Percentiles rank a stretch among this genome's conserved stretches.
Conservation (phyloP, 2,888 invertebrate species). For the Leucoma salicis region DNA sequence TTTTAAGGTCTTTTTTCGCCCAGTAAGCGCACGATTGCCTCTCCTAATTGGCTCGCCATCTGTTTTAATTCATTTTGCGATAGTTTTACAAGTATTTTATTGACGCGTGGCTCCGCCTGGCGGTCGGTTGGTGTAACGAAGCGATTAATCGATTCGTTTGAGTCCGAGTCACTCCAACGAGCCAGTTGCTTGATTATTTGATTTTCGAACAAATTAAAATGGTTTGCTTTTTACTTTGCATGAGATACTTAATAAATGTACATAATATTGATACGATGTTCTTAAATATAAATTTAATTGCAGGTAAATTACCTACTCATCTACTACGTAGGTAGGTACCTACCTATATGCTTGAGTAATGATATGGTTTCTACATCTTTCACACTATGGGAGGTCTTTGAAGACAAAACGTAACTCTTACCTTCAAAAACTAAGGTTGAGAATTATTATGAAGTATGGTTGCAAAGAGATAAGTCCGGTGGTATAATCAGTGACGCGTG, state of each 20-base stretch:
- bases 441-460: slow-evolving; percentile 30
- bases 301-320: no score
- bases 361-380: slow-evolving; percentile 30
- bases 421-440: slow-evolving; percentile 37
- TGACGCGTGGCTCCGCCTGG: slow-evolving; percentile 79
- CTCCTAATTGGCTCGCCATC: slow-evolving; percentile 80
- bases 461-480: slow-evolving; percentile 57
- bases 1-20: slow-evolving; percentile 67
- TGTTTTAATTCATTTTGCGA: slow-evolving; percentile 82
- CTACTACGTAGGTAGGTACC: no score
- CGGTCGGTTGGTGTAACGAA: slow-evolving; percentile 64
- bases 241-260: slow-evolving; percentile 14
- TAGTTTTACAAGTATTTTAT: slow-evolving; percentile 82
- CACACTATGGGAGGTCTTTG: slow-evolving; percentile 53
- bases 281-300: no score
- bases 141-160: slow-evolving; percentile 79
- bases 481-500: slow-evolving; percentile 69
- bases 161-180: slow-evolving; percentile 67
- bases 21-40: slow-evolving; percentile 78
- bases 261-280: no score
- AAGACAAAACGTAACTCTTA: slow-evolving; percentile 31
- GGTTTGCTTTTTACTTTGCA: no score
- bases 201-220: slow-evolving; percentile 54
- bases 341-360: slow-evolving; percentile 31
- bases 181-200: slow-evolving; percentile 57